Conservation (phyloP, 2,888 invertebrate genomes). For the Drosophila vallismaia region DNA sequence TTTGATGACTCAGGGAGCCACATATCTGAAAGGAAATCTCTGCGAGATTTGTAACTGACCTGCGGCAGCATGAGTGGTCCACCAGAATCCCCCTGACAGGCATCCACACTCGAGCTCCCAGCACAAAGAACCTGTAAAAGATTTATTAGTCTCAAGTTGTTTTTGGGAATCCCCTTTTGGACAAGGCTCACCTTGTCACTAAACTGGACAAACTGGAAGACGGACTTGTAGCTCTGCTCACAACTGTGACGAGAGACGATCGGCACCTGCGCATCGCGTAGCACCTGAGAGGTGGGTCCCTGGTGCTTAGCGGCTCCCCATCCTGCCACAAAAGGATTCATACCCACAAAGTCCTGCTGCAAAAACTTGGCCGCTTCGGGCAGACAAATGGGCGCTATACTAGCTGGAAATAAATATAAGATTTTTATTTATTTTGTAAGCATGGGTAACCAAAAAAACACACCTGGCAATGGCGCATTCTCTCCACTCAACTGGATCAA, state of each 20-base stretch:
- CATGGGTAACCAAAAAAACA: constrained; percentile 1
- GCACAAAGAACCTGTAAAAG: constrained; percentile 81
- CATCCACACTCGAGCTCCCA: constrained; percentile 80
- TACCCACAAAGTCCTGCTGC: constrained; percentile 81
- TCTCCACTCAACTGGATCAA: constrained; percentile 86
- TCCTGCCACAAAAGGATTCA: constrained; percentile 89
- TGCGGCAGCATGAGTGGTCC: constrained; percentile 84
- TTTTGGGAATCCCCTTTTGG: neutral
- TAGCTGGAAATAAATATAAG: constrained; percentile 84
- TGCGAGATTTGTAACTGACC: constrained; percentile 64
- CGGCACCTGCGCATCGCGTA: constrained; percentile 85
- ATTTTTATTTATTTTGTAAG: neutral
- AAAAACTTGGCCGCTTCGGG: constrained; percentile 85
- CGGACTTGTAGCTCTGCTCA: constrained; percentile 83
- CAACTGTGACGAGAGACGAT: constrained; percentile 81
- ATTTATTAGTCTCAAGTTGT: constrained; percentile 4
- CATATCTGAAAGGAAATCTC: neutral
- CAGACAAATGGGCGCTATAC: constrained; percentile 90
- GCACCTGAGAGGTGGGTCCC: constrained; percentile 79
- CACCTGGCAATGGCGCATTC: constrained; percentile 69
- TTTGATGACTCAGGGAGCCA: constrained; percentile 42
- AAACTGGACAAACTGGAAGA: constrained; percentile 72
- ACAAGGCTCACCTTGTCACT: constrained; percentile 67
- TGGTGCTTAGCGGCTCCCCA: constrained; percentile 89
- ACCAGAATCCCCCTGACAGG: constrained; percentile 84